These are phyloP conservation scores for Germaria angustata DNA, from an alignment of 2,888 invertebrate species.

Conservation along the genomic window DNA sequence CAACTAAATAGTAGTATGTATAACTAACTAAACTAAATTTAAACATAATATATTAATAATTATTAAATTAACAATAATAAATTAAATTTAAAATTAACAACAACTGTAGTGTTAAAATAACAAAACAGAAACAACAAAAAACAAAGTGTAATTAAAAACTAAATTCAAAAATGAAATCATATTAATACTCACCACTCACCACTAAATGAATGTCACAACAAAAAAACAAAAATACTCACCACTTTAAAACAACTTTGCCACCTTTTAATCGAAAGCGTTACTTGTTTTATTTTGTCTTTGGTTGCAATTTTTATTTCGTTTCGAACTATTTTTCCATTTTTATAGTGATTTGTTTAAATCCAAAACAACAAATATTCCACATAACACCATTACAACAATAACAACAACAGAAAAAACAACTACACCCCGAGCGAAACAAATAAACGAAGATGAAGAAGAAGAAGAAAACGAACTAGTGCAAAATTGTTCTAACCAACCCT, in stretches of 20 bases:
- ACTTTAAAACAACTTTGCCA: background rate
- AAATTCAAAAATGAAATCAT: background rate
- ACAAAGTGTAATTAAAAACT: constrained; percentile 38
- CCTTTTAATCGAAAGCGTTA: background rate
- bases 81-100: constrained; percentile 54
- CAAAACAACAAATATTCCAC: constrained; percentile 51
- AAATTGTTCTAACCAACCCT: constrained; percentile 72
- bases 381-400: constrained; percentile 26
- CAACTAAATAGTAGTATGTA: constrained; percentile 64
- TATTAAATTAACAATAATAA: constrained; percentile 70
- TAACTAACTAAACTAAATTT: constrained; percentile 50
- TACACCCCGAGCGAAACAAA: too few relatives aligned
- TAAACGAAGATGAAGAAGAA: too few relatives aligned
- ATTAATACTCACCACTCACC: constrained; percentile 45
- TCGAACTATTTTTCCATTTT: constrained; percentile 26
- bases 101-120: constrained; percentile 68
- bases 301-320: constrained; percentile 27
- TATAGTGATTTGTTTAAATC: constrained; percentile 57
- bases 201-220: background rate
- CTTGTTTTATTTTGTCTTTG: constrained; percentile 1
- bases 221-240: background rate
- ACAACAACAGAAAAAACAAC: background rate
- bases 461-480: constrained; percentile 27
- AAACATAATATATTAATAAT: constrained; percentile 67
- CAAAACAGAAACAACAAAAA: constrained; percentile 18